Base-by-base conservation (phyloP, 2,888 invertebrate genomes). In the Orthonevra nobilis region DNA sequence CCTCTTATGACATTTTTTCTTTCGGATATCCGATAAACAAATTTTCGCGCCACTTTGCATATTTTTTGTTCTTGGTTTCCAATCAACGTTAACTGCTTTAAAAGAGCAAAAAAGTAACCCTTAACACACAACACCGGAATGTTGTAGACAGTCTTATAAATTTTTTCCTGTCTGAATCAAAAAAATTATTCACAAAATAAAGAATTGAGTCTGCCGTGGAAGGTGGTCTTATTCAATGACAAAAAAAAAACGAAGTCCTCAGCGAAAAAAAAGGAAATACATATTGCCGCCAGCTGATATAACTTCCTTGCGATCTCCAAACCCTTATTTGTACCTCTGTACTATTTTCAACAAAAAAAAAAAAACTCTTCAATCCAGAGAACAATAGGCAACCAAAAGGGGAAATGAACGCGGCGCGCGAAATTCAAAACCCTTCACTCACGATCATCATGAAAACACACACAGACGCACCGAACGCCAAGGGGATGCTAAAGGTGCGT, bases 391-490 rank as follows among this genome's bases (percentile, higher is more conserved):
- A 48, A 15, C 28, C 36, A 36, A 70, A 79, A 66, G 77, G 77
- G 77, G 72, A 79, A 79, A 79, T 58, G 66, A 66, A 72, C 58
- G 58, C 64, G 23, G 5, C n/a, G 77, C 77, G 77, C 73, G 77
- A 79, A 79, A 79, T 61, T 73, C 46, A 79, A 79, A 79, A 79
- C 77, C 77, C 77, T 79, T 79, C 75, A 69, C 23, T 23, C n/a
- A n/a, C n/a, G n/a, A n/a, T 26, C 48, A 20, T 46, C 17, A 12
- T 32, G 44, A 44, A 46, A 20, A 20, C 46, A 44, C 15, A 20
- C 26, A 12, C 38, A 2, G 12, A 56, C 54, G 32, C 30, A 73
- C 23, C 5, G 23, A 4, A 23, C 3, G 3, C 5, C 23, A 5
- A 23, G 61, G 73, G 61, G 52, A 52, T 54, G 72, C 72, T 66